These are phyloP conservation scores for Numenius arquata DNA, from an alignment of 2,113 vertebrate species.

Conservation along the genomic window DNA sequence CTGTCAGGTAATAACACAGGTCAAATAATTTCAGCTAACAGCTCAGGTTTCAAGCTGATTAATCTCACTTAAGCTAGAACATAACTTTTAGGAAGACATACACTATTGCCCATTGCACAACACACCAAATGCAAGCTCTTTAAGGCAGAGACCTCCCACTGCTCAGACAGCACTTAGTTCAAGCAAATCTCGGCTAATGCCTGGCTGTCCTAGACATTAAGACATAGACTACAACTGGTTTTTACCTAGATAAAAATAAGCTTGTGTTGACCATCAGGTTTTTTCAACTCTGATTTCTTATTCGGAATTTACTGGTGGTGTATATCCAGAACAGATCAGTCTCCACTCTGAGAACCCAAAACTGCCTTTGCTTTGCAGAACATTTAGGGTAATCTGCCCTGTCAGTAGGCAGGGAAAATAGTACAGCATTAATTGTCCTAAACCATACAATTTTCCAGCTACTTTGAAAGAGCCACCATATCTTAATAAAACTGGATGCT, in stretches of 20 bases:
- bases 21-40: not conserved
- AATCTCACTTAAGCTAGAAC: not conserved
- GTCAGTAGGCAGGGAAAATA: not conserved
- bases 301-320: not conserved
- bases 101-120: not conserved
- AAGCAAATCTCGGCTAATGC: not conserved
- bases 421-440: not conserved
- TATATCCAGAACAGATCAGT: accelerated
- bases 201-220: not conserved
- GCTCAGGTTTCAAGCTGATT: not conserved
- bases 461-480: not conserved
- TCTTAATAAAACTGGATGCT: not conserved
- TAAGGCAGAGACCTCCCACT: not conserved
- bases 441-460: not conserved
- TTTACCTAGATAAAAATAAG: not conserved
- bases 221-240: not conserved
- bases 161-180: not conserved
- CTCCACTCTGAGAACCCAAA: not conserved
- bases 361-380: not conserved
- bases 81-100: not conserved
- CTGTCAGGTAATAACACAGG: not conserved
- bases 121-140: not conserved
- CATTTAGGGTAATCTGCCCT: not conserved
- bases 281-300: not conserved
- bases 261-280: not conserved